Conservation (phyloP, 2,888 invertebrate genomes). For the Xestobium rufovillosum region DNA sequence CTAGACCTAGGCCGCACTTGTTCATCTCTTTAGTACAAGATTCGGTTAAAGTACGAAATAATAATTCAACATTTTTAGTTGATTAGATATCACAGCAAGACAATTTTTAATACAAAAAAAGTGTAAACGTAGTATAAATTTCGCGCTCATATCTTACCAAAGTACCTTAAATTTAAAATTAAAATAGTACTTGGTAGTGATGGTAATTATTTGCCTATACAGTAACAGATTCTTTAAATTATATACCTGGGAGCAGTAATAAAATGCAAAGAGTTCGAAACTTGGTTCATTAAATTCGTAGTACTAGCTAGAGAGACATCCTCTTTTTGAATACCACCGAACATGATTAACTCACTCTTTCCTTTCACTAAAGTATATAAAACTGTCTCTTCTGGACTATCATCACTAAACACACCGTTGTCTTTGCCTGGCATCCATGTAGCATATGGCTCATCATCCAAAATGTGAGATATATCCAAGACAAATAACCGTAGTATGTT, state of each 20-base stretch:
- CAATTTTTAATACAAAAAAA: no score
- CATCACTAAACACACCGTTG: constrained; percentile 43
- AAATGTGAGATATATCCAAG: constrained; percentile 69
- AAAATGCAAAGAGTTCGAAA: constrained; percentile 71
- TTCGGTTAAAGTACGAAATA: no score
- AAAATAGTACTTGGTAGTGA: no score
- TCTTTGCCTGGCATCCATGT: constrained; percentile 62
- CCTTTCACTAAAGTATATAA: constrained; percentile 85
- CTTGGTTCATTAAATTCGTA: constrained; percentile 53
- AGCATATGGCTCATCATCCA: constrained; percentile 58
- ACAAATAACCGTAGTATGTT: constrained; percentile 67
- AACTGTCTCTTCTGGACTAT: constrained; percentile 79
- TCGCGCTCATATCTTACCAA: no score
- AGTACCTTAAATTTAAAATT: no score
- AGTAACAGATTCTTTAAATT: constrained; percentile 1
- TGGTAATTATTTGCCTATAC: no score
- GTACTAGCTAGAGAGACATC: constrained; percentile 49
- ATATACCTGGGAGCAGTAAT: constrained; percentile 65
- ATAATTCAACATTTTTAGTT: no score
- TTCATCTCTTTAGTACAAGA: no score
- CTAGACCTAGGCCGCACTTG: no score
- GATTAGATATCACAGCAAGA: no score
- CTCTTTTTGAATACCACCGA: constrained; percentile 90
- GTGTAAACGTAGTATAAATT: no score
- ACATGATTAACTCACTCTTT: constrained; percentile 87